Evolutionary conservation across 2,888 invertebrate genomes (phyloP), one percentile per base, ranked within the genome.

Genomic region (Elysia crispata): DNA sequence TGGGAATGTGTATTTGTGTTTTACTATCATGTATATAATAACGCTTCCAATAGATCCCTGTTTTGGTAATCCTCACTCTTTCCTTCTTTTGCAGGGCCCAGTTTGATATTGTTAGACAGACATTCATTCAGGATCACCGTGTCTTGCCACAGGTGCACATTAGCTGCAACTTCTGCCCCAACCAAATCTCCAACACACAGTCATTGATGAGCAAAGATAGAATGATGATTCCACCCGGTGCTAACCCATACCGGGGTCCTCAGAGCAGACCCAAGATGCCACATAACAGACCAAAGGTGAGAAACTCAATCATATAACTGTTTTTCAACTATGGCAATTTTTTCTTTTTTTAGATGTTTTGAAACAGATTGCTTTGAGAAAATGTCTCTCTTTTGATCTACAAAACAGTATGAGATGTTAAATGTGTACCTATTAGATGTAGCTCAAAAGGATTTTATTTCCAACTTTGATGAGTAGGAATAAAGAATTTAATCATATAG

Each of bases 91-190:
- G 96, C 91, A 94, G 98, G 76, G 97, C 97, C 5, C 95, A 96
- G 89, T 95, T 98, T 91, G 98, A 98, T 93, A 96, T 87, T n/a
- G 85, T 89, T 28, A 82, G 87, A 28, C 87, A 88, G 75, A 77
- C 81, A 6, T 80, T 85, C 64, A 87, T 87, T 74, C 83, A 86
- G 84, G 84, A 83, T 6, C 80, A 83, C 8, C 82, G 84, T 33
- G 88, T 89, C 15, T 90, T 91, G 3, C 91, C 92, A 85, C 93
- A 93, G 90, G 95, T 96, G 54, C 96, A 95, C 90, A 95, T 98
- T 79, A 95, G 97, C 6, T 98, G 98, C 93, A 97, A 96, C 90
- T 98, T 97, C 93, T 98, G 98, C 93, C 97, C 97, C 75, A 98
- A 98, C 93, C 96, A 96, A 83, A 96, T 98, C 50, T 88, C 89